Evolutionary conservation across 2,113 vertebrate species (phyloP).

Genomic region (Stegastes partitus): DNA sequence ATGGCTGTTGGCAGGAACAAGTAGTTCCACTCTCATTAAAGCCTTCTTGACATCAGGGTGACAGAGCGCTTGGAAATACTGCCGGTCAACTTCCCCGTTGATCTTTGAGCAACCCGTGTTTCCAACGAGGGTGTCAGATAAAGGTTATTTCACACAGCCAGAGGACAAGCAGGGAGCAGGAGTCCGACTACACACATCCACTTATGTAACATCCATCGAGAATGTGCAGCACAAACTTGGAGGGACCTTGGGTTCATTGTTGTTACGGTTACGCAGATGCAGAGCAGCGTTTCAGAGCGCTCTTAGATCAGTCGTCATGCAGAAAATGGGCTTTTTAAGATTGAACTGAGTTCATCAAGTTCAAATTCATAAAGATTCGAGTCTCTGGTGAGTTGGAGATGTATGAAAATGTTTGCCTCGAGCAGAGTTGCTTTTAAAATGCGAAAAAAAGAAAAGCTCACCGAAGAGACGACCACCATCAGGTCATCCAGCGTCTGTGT

Average conservation of each 20-base stretch:
- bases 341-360: too few relatives aligned
- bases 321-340: too few relatives aligned
- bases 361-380: too few relatives aligned
- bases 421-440: too few relatives aligned
- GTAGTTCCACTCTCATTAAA: constrained; percentile 29
- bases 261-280: background rate
- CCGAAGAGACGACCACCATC: too few relatives aligned
- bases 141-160: constrained; percentile 41
- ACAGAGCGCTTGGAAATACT: constrained; percentile 18
- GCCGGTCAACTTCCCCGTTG: constrained; percentile 38
- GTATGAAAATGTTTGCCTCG: too few relatives aligned
- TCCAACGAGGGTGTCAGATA: constrained; percentile 24
- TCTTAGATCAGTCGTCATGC: background rate
- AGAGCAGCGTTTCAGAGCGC: background rate
- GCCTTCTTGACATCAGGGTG: constrained; percentile 35
- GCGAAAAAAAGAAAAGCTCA: too few relatives aligned
- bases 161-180: constrained; percentile 6
- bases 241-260: background rate
- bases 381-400: too few relatives aligned
- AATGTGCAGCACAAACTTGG: background rate
- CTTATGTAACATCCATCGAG: constrained; percentile 28
- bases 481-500: too few relatives aligned
- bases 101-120: constrained; percentile 36
- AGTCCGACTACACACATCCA: constrained; percentile 12
- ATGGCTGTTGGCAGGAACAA: constrained; percentile 20